phyloP scores from a whole-genome alignment of 2,797 vertebrate species.

The Garrulus glandarius region DNA sequence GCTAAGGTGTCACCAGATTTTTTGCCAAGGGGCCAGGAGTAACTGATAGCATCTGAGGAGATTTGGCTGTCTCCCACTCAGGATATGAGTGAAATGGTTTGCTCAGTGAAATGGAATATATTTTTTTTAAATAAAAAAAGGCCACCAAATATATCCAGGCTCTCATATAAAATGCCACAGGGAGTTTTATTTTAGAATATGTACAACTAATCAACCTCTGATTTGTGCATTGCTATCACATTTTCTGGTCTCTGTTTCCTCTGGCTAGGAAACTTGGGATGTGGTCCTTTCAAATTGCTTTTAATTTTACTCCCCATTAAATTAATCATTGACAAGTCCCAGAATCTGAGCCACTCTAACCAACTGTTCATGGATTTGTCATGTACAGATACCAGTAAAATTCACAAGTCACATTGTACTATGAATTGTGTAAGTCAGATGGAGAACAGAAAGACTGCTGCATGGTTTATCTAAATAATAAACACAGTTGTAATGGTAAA shows the following conservation, averaged over 20 bases:
- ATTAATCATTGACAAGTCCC: conserved; percentile 43
- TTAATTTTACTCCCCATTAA: conserved; percentile 48
- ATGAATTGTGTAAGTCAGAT: neutral
- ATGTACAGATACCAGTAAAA: neutral
- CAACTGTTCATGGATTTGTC: neutral
- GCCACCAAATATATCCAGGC: neutral
- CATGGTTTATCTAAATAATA: conserved; percentile 19
- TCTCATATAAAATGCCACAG: neutral
- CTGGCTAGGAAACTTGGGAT: neutral
- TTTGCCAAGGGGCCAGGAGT: neutral
- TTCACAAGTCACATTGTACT: neutral
- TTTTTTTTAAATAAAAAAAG: neutral
- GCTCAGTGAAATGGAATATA: neutral
- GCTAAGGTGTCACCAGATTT: neutral
- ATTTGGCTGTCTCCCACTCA: neutral
- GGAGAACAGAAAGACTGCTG: neutral
- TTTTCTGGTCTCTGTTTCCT: conserved; percentile 22
- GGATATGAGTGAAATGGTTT: neutral
- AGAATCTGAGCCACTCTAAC: neutral
- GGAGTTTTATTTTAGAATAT: neutral
- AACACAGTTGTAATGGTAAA: conserved; percentile 15
- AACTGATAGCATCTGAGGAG: neutral
- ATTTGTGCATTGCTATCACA: conserved; percentile 11
- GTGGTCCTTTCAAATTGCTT: conserved; percentile 27
- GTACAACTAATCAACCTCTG: neutral